Evolutionary conservation across 2,797 vertebrate genomes (phyloP), one percentile per base, ranked within the genome.

Genomic region (Monodelphis domestica): DNA sequence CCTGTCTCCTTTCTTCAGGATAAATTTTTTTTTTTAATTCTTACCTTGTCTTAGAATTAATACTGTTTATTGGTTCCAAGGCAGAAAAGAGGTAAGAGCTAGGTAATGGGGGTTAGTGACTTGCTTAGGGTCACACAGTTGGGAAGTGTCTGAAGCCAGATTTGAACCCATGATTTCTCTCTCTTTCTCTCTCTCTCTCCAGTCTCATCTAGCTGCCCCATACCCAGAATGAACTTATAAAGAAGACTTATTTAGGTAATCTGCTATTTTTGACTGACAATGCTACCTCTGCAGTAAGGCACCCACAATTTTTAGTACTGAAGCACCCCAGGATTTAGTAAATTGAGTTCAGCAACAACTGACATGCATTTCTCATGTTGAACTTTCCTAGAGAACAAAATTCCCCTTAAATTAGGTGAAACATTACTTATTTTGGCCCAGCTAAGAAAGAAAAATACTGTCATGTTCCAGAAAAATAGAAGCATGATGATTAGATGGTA

Each of bases 161-260:
- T n/a, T n/a, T n/a, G n/a, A n/a, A n/a, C n/a, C n/a, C n/a, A n/a
- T n/a, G n/a, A n/a, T n/a, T n/a, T n/a, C n/a, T n/a, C n/a, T n/a
- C n/a, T n/a, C n/a, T n/a, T n/a, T n/a, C n/a, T n/a, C n/a, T n/a
- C n/a, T n/a, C n/a, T n/a, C n/a, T n/a, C n/a, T n/a, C n/a, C n/a
- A n/a, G n/a, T n/a, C n/a, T n/a, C n/a, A n/a, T n/a, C n/a, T n/a
- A n/a, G n/a, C n/a, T n/a, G n/a, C n/a, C n/a, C n/a, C n/a, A n/a
- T n/a, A n/a, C n/a, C n/a, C n/a, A n/a, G n/a, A n/a, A n/a, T 78
- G 92, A 95, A 97, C 97, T 97, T 97, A 95, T 97, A 94, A 88
- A 89, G 95, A 97, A n/a, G 96, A 95, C 96, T 94, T 97, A 90
- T 89, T 95, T 91, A 95, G 95, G 95, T 84, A 96, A 94, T 96